These are phyloP conservation scores for Lepidurus packardi DNA, from an alignment of 1,140 invertebrate species.

Conservation along the genomic window DNA sequence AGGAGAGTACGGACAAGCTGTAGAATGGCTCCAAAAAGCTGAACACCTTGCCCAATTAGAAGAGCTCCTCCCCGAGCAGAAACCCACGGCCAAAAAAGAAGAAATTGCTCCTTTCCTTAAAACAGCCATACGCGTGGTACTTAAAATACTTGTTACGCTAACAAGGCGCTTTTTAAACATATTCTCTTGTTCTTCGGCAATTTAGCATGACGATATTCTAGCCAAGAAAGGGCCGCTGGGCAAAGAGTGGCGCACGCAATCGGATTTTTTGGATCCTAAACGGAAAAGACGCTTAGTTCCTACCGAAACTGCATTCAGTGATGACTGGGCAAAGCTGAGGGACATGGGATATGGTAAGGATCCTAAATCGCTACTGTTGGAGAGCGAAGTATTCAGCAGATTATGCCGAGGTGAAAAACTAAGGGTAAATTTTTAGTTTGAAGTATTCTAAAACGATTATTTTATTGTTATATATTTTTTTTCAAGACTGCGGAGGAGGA, in stretches of 20 bases:
- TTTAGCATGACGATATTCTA: conserved; percentile 34
- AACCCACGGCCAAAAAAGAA: conserved; percentile 38
- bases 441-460: background rate
- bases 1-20: conserved; percentile 42
- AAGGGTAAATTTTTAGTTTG: conserved; percentile 39
- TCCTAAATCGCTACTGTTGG: conserved; percentile 10
- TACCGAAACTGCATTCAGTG: background rate
- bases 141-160: conserved; percentile 26
- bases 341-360: background rate
- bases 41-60: conserved; percentile 36
- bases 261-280: conserved; percentile 22
- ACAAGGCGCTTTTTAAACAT: too few relatives aligned
- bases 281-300: background rate
- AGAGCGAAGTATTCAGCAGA: conserved; percentile 29
- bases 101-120: conserved; percentile 42
- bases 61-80: conserved; percentile 36
- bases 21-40: conserved; percentile 44
- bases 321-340: background rate
- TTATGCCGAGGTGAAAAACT: conserved; percentile 48
- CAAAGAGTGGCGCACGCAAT: conserved; percentile 29
- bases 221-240: conserved; percentile 34
- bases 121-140: conserved; percentile 41
- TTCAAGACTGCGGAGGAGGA: conserved; percentile 37
- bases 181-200: background rate
- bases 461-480: background rate